These are phyloP conservation scores for Ecliptopera silaceata DNA, from an alignment of 2,888 invertebrate genomes.

Conservation along the genomic window DNA sequence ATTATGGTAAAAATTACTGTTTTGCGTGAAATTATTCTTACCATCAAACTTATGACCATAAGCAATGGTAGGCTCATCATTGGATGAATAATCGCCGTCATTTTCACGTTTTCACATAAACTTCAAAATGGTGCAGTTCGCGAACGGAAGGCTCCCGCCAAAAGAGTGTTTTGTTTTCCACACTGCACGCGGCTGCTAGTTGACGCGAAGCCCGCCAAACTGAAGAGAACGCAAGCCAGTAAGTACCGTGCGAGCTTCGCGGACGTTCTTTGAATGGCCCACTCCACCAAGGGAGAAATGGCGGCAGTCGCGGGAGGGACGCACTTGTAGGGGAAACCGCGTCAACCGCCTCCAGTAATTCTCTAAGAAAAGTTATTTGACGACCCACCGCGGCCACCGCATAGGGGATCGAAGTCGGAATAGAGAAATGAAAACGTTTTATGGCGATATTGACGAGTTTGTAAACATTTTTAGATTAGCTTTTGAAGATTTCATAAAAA, in stretches of 20 bases:
- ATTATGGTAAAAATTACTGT: too few species aligned
- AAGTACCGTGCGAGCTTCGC: slow-evolving; percentile 76
- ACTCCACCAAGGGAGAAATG: slow-evolving; percentile 75
- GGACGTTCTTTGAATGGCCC: slow-evolving; percentile 79
- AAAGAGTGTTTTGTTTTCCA: slow-evolving; percentile 48
- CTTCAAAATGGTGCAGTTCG: slow-evolving; percentile 46
- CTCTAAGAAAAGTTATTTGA: slow-evolving; percentile 82
- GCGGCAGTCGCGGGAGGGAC: slow-evolving; percentile 78
- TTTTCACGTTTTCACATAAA: slow-evolving; percentile 70
- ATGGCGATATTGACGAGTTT: slow-evolving; percentile 25
- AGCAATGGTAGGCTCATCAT: slow-evolving; percentile 60
- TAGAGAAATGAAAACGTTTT: slow-evolving; percentile 66
- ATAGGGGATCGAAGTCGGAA: slow-evolving; percentile 57
- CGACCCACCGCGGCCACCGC: slow-evolving; percentile 60
- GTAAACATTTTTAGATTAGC: not conserved
- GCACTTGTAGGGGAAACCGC: slow-evolving; percentile 77
- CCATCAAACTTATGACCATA: slow-evolving; percentile 63
- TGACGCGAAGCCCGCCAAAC: slow-evolving; percentile 77
- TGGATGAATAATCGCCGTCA: slow-evolving; percentile 52
- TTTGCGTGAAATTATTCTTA: slow-evolving; percentile 50
- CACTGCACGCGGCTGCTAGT: slow-evolving; percentile 61
- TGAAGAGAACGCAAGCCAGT: slow-evolving; percentile 51
- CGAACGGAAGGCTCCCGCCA: slow-evolving; percentile 63
- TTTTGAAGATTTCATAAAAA: not conserved
- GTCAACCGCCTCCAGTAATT: slow-evolving; percentile 79